Conservation (phyloP, 2,888 invertebrate species). For the Drosophila colorata region DNA sequence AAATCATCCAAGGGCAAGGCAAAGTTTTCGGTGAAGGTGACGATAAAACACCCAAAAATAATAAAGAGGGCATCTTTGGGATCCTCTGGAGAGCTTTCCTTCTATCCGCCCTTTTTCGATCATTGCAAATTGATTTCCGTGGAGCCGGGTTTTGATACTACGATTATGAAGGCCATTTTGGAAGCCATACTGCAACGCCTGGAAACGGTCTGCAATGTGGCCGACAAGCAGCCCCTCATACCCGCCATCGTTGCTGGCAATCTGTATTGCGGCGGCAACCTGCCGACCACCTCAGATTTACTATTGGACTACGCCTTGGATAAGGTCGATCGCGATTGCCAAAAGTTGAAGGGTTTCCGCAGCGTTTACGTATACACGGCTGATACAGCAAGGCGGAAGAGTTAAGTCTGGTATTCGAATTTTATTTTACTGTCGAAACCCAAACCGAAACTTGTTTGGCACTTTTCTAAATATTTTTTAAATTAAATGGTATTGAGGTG, state of each 20-base stretch:
- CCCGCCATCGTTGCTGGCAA: constrained; percentile 13
- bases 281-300: constrained; percentile 2
- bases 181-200: constrained; percentile 5
- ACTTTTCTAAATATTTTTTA: too few species aligned
- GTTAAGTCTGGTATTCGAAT: too few species aligned
- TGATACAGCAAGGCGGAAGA: background rate
- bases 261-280: constrained; percentile 23
- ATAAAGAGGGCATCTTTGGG: too few species aligned
- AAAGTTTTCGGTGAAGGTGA: too few species aligned
- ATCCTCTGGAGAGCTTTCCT: too few species aligned
- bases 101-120: constrained; percentile 6
- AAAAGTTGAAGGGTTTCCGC: background rate
- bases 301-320: constrained; percentile 13
- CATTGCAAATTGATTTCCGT: constrained; percentile 20
- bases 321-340: constrained; percentile 11
- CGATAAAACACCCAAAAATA: too few species aligned
- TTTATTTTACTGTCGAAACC: too few species aligned
- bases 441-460: too few species aligned
- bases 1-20: background rate
- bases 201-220: constrained; percentile 1
- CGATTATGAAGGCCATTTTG: constrained; percentile 18
- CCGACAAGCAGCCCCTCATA: background rate
- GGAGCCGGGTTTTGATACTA: background rate
- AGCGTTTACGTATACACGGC: constrained; percentile 11
- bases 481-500: too few species aligned